phyloP scores from a whole-genome alignment of 2,113 vertebrate species.

The Chiloscyllium plagiosum region DNA sequence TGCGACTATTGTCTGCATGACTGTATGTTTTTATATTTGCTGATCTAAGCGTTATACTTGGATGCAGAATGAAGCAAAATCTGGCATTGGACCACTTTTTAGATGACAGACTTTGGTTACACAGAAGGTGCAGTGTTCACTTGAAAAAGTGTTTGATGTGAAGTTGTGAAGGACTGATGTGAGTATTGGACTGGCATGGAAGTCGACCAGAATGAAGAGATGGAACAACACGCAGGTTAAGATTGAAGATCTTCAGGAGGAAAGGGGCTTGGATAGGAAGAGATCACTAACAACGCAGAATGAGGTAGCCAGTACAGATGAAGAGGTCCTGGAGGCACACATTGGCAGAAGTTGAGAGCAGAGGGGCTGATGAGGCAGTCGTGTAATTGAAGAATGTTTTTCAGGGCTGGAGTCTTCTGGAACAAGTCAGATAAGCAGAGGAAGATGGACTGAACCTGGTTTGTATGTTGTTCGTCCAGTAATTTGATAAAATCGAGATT shows the following conservation, averaged over 20 bases:
- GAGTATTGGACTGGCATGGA: background rate
- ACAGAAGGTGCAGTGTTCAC: background rate
- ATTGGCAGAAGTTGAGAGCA: background rate
- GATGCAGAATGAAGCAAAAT: background rate
- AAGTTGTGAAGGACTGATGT: background rate
- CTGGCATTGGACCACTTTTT: background rate
- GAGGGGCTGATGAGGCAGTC: background rate
- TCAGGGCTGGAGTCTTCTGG: background rate
- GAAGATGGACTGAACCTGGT: constrained; percentile 2
- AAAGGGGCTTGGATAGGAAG: background rate
- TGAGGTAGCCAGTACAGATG: background rate
- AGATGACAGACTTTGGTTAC: background rate
- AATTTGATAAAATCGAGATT: background rate
- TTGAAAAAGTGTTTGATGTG: background rate
- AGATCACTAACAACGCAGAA: background rate
- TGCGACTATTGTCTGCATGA: background rate
- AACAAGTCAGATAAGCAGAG: background rate
- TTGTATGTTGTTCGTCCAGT: constrained; percentile 3
- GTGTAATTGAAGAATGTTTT: background rate
- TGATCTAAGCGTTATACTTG: background rate
- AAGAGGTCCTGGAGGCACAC: background rate
- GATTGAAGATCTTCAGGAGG: background rate
- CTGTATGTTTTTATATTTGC: background rate
- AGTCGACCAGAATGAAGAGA: background rate
- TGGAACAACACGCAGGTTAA: background rate